Base-by-base conservation (phyloP, 2,888 invertebrate genomes). In the Eucera pruinosa region DNA sequence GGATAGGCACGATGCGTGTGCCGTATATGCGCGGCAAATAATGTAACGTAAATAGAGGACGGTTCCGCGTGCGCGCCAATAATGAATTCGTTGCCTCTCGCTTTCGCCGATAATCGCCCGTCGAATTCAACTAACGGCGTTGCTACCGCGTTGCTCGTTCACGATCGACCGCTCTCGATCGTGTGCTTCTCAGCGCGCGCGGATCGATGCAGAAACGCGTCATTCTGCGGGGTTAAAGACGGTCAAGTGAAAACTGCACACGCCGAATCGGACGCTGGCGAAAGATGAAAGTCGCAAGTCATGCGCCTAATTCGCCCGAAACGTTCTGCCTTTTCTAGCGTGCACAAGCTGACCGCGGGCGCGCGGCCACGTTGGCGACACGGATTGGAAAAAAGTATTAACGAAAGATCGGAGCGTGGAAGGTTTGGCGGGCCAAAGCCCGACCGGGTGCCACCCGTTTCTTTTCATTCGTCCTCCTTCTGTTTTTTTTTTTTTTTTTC, bases 271-370 rank as follows among this genome's bases (percentile, higher is more conserved):
- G 39, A 11, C 66, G 47, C 25, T 18, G 61, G 55, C 23, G 61
- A 55, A 64, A 64, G 50, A 67, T 43, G 69, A 73, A 72, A 78
- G 62, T 43, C 48, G 69, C 79, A 57, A 79, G 79, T 79, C 79
- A 78, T 54, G 58, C 67, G 67, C 48, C 67, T 77, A 79, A 79
- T 79, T 79, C 78, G 60, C 65, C 62, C 48, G 62, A 43, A 62
- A 45, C 50, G 70, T 71, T 66, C 43, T 36, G 36, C 18, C 47
- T 60, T 50, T 43, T 60, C 50, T 27, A 47, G 50, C 65, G 52
- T 54, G 61, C 48, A 20, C 65, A 15, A 41, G 43, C 55, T 47
- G 64, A 48, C 47, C 64, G 52, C 36, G 55, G 9, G 39, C 39
- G n/a, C n/a, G n/a, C 60, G 60, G 47, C 20, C 33, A 20, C 41